Percentiles rank a stretch among this genome's conserved stretches.
Evolutionary conservation across 1,140 invertebrate species (phyloP).

Genomic region (Zaprionus inermis): DNA sequence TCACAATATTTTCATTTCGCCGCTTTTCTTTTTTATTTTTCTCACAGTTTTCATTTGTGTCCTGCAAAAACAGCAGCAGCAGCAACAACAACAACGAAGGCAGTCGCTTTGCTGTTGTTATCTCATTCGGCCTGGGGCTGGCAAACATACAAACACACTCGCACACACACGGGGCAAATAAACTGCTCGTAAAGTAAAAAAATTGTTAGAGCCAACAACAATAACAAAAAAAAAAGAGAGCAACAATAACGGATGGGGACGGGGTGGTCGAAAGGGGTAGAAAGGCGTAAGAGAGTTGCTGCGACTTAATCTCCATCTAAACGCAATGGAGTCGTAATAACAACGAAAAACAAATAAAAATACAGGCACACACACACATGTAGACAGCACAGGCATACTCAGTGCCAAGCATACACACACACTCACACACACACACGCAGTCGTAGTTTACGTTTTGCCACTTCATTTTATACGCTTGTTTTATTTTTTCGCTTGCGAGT

Average conservation of each 20-base stretch:
- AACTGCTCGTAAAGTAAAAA: constrained; percentile 77
- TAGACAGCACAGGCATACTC: too few species aligned
- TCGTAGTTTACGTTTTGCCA: constrained; percentile 80
- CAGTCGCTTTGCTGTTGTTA: constrained; percentile 30
- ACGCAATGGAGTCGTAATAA: constrained; percentile 82
- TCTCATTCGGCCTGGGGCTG: constrained; percentile 44
- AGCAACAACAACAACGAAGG: constrained; percentile 43
- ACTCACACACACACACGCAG: constrained; percentile 41
- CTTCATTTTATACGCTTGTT: constrained; percentile 72
- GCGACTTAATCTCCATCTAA: constrained; percentile 81
- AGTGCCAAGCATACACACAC: constrained; percentile 20
- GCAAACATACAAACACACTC: constrained; percentile 33
- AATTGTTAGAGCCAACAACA: constrained; percentile 60
- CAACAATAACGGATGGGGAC: background rate
- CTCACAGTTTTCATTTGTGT: constrained; percentile 79
- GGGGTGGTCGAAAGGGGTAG: background rate
- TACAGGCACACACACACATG: constrained; percentile 29
- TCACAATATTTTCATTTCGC: constrained; percentile 69
- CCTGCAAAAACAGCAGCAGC: constrained; percentile 58
- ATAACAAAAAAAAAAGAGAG: constrained; percentile 48
- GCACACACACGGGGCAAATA: constrained; percentile 56
- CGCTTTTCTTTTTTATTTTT: constrained; percentile 47
- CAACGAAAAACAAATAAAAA: constrained; percentile 80
- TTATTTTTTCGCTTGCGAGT: constrained; percentile 11
- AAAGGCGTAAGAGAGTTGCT: constrained; percentile 11